Conservation (phyloP, 30 jellyfish, hydroid and myxozoan genomes). For the Pelagia noctiluca region DNA sequence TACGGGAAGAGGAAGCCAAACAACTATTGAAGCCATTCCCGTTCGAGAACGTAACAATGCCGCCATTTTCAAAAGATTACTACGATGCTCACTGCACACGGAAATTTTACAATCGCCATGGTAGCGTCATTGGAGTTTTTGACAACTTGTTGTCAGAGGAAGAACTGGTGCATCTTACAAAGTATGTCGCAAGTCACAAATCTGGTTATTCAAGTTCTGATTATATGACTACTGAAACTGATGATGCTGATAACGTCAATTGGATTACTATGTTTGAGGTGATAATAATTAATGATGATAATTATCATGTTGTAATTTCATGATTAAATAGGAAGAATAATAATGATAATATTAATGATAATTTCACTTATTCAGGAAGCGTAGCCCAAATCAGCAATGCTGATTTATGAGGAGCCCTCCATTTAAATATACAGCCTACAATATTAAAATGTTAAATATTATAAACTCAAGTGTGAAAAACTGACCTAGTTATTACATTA, state of each 20-base stretch:
- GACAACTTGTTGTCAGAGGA: constrained; percentile 16
- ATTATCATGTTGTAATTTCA: too few species aligned
- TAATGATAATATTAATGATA: too few species aligned
- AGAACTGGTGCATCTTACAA: constrained; percentile 17
- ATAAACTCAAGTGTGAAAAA: too few species aligned
- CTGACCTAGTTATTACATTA: too few species aligned
- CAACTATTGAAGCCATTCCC: not conserved
- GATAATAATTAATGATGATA: too few species aligned
- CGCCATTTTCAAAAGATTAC: not conserved
- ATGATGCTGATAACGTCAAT: constrained; percentile 57
- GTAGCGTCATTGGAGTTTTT: not conserved
- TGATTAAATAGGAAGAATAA: too few species aligned
- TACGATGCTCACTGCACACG: not conserved
- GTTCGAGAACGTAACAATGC: not conserved
- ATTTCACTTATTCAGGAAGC: too few species aligned
- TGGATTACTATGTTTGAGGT: constrained; percentile 60
- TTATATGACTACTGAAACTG: constrained; percentile 6
- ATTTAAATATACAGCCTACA: too few species aligned
- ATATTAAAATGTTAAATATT: too few species aligned
- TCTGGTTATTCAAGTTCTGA: constrained; percentile 26
- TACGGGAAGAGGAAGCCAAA: not conserved
- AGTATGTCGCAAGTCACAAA: constrained; percentile 16
- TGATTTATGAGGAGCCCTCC: too few species aligned
- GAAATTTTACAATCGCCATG: not conserved
- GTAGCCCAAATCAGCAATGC: too few species aligned